phyloP scores from a whole-genome alignment of 2,113 vertebrate species.

The Oriolus oriolus region DNA sequence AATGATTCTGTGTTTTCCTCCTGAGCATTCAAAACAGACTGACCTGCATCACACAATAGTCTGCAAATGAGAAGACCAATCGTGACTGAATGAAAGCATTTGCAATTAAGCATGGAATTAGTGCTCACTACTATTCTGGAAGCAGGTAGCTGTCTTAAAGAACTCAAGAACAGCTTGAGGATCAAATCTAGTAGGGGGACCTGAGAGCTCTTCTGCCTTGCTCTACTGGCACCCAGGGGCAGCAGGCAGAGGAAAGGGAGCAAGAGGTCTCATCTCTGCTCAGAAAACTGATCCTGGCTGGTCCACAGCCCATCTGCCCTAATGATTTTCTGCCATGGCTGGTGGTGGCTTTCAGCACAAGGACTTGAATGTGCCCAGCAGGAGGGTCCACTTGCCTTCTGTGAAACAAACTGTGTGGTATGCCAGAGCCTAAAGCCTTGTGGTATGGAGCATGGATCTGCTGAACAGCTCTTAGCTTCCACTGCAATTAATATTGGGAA shows the following conservation, averaged over 20 bases:
- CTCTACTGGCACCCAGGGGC: not conserved
- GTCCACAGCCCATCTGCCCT: not conserved
- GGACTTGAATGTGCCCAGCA: not conserved
- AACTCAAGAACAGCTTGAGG: not conserved
- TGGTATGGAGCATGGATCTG: not conserved
- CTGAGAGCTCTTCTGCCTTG: not conserved
- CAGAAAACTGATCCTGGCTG: not conserved
- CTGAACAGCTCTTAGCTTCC: not conserved
- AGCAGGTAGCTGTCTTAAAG: not conserved
- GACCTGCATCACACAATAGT: not conserved
- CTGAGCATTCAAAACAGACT: not conserved
- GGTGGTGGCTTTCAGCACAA: not conserved
- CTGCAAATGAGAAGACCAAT: not conserved
- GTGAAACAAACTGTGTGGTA: rapidly evolving
- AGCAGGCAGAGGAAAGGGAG: not conserved
- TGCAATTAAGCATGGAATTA: not conserved
- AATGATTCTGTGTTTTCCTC: not conserved
- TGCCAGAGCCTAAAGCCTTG: not conserved
- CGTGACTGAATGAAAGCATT: not conserved
- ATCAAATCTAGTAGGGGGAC: not conserved
- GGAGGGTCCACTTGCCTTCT: not conserved
- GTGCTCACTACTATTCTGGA: not conserved
- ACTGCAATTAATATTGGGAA: not conserved
- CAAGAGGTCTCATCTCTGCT: not conserved
- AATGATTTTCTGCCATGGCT: not conserved